A percentile compares a stretch with the other conserved stretches of the same genome.
These are phyloP conservation scores for Argyresthia albistria DNA, from an alignment of 2,888 invertebrate genomes.

Conservation along the genomic window DNA sequence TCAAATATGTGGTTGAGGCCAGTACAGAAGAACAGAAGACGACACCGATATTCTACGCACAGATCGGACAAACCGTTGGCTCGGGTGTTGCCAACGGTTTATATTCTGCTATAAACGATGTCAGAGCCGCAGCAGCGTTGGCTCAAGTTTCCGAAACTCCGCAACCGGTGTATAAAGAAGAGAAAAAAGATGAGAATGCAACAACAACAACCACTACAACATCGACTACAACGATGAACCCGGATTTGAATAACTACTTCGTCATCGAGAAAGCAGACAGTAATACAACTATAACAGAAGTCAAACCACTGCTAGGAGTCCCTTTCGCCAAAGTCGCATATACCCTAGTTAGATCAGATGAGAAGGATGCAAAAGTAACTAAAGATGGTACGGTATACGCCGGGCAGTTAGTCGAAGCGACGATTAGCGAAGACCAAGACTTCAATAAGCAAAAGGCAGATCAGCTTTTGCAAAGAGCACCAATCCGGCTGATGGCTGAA, in stretches of 20 bases:
- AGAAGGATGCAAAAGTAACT: conserved; percentile 36
- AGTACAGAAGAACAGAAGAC: conserved; percentile 34
- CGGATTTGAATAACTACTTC: conserved; percentile 31
- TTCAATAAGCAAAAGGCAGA: conserved; percentile 48
- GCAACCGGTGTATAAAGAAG: conserved; percentile 37
- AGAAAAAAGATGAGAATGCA: conserved; percentile 10
- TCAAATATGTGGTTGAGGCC: conserved; percentile 37
- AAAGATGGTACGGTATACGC: conserved; percentile 47
- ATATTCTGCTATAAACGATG: conserved; percentile 73
- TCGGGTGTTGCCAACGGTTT: conserved; percentile 50
- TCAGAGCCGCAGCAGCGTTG: conserved; percentile 73
- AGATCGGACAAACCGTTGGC: conserved; percentile 51
- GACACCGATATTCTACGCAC: conserved; percentile 61
- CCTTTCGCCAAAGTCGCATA: conserved; percentile 53
- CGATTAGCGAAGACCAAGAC: conserved; percentile 53
- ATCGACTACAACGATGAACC: conserved; percentile 23
- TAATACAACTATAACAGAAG: conserved; percentile 32
- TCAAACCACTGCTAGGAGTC: conserved; percentile 40
- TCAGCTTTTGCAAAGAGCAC: conserved; percentile 38
- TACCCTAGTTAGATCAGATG: conserved; percentile 42
- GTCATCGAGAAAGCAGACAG: conserved; percentile 30
- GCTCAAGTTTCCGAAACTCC: conserved; percentile 73
- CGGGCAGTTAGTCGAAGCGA: conserved; percentile 59
- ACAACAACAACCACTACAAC: conserved; percentile 9
- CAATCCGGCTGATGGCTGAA: conserved; percentile 39